Base-by-base conservation (phyloP, 2,888 invertebrate genomes). In the Hyalella azteca region DNA sequence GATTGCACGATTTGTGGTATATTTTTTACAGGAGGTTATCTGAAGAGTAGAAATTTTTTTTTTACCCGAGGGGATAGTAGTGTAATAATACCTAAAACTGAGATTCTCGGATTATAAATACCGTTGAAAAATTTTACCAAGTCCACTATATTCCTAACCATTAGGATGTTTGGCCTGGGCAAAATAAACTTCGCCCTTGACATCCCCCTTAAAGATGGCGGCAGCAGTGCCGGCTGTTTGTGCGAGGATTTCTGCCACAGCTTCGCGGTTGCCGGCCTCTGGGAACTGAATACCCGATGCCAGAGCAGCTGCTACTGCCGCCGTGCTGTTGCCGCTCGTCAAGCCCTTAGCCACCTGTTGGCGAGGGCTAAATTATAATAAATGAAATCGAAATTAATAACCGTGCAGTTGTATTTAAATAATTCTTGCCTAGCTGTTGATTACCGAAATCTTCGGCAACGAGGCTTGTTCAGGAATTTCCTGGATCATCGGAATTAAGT, bases 301-400 rank as follows among this genome's bases (percentile, higher is more conserved):
- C 36, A 66, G 66, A 3, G 66, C 66, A n/a, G 66, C 36, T 36
- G 66, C 66, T 36, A 36, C 66, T 19, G 66, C 66, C 36, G 66
- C 66, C 36, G 66, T 66, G 2, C 66, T 36, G 11, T n/a, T n/a
- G 36, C 66, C 66, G 5, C 66, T 36, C 19, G 29, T 54, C 15
- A 36, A 22, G 19, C 9, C 11, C 19, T 32, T 5, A 7, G 36
- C 66, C 19, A 19, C 66, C 66, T 66, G 66, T 9, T 4, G 3
- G 11, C 36, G 39, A 45, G 45, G 9, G 9, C 45, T 45, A 45
- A 45, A 45, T 45, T 45, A 45, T 45, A 45, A 15, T 15, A 11
- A 45, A 9, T 45, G 45, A 45, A 45, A 45, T 11, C 45, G 15
- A 15, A 11, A 11, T 15, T 45, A 45, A 11, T 45, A 15, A 45